A percentile compares a stretch with the other conserved stretches of the same genome.
These are phyloP conservation scores for Orchesella flavescens DNA, from an alignment of 2,888 invertebrate genomes.

Conservation along the genomic window DNA sequence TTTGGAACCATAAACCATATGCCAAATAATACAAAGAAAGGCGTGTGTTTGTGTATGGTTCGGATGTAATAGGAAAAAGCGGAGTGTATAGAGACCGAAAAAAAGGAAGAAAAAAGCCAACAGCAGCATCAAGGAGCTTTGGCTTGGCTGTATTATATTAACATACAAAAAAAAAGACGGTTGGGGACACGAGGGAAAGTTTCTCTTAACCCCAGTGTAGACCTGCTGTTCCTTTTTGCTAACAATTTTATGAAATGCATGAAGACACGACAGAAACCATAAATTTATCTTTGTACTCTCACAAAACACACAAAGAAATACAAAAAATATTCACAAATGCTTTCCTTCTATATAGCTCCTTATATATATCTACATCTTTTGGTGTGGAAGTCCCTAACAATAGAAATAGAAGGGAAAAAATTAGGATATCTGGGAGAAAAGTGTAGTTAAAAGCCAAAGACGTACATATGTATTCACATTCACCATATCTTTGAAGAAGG, in stretches of 20 bases:
- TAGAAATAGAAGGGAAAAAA: no score
- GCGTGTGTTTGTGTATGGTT: no score
- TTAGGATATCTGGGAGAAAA: no score
- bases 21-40: conserved; percentile 46
- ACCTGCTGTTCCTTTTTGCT: conserved; percentile 48
- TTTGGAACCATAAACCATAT: conserved; percentile 7
- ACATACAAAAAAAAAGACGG: conserved; percentile 53
- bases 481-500: no score
- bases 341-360: neutral
- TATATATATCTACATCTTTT: neutral
- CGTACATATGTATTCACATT: no score
- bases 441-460: no score
- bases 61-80: conserved; percentile 30
- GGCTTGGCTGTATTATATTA: conserved; percentile 40
- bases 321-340: neutral
- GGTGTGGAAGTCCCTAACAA: no score
- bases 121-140: conserved; percentile 14
- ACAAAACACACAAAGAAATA: conserved; percentile 20
- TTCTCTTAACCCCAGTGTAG: conserved; percentile 58
- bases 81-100: conserved; percentile 3
- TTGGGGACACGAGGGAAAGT: conserved; percentile 56
- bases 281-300: conserved; percentile 43
- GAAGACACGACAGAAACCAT: conserved; percentile 60
- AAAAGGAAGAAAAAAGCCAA: conserved; percentile 40
- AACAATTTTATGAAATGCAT: conserved; percentile 55